phyloP scores from a whole-genome alignment of 2,888 invertebrate genomes.

The Amiota communis region DNA sequence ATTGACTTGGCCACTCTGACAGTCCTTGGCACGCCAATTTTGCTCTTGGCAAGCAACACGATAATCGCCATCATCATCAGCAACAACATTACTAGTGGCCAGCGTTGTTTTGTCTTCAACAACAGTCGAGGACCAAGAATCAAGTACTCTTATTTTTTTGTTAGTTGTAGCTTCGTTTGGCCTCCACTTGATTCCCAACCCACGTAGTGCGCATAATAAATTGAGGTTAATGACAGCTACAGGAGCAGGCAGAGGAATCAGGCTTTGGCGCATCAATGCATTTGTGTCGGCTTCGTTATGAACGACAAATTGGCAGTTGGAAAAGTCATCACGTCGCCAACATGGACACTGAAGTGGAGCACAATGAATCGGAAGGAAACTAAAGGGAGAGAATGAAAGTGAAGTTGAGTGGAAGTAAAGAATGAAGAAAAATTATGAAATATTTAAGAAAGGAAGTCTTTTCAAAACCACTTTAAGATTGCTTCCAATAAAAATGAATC shows the following conservation, averaged over 20 bases:
- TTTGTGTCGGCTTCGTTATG: slow-evolving; percentile 3
- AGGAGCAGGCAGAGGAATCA: too few relatives aligned
- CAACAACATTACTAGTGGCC: too few relatives aligned
- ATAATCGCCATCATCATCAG: too few relatives aligned
- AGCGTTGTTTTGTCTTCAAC: slow-evolving; percentile 26
- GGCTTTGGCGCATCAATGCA: neutral
- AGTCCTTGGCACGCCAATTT: slow-evolving; percentile 54
- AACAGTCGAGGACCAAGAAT: slow-evolving; percentile 53
- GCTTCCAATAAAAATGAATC: too few relatives aligned
- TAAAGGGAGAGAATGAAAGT: too few relatives aligned
- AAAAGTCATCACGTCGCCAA: slow-evolving; percentile 19
- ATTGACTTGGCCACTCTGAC: neutral
- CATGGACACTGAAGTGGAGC: neutral
- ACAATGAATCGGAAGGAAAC: too few relatives aligned
- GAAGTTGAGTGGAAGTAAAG: too few relatives aligned
- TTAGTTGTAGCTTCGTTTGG: neutral
- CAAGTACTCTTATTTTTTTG: slow-evolving; percentile 30
- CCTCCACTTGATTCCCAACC: neutral
- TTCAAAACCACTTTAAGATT: too few relatives aligned
- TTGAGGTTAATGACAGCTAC: slow-evolving; percentile 54
- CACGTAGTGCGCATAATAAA: slow-evolving; percentile 37
- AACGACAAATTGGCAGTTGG: slow-evolving; percentile 38
- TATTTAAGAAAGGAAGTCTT: too few relatives aligned
- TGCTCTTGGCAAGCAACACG: slow-evolving; percentile 44
- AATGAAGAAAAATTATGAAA: too few relatives aligned